Percentiles rank a stretch among this genome's conserved stretches.
Conservation (phyloP, 2,888 invertebrate species). For the Pyrrhia umbra region DNA sequence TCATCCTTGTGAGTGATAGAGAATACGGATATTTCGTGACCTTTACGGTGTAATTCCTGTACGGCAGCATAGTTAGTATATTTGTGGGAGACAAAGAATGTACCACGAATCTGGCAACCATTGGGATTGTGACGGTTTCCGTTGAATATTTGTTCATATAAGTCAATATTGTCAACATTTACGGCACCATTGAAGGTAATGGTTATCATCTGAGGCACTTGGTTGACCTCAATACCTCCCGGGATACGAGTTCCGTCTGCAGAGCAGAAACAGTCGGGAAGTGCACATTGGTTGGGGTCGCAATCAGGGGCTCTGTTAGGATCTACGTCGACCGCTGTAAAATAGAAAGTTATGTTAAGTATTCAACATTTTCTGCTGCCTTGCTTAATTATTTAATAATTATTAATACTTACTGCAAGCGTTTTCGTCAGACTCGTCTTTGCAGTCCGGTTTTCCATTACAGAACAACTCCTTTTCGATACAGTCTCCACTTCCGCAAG, state of each 20-base stretch:
- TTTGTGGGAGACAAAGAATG: slow-evolving; percentile 97
- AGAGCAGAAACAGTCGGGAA: slow-evolving; percentile 98
- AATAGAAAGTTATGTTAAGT: slow-evolving; percentile 26
- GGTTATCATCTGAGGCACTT: slow-evolving; percentile 98
- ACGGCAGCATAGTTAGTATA: slow-evolving; percentile 97
- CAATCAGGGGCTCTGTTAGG: slow-evolving; percentile 98
- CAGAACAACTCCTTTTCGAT: slow-evolving; percentile 97
- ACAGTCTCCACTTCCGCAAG: slow-evolving; percentile 98
- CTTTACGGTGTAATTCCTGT: slow-evolving; percentile 96
- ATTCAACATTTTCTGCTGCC: background rate
- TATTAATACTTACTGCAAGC: slow-evolving; percentile 95
- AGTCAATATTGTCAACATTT: slow-evolving; percentile 97
- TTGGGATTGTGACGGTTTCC: slow-evolving; percentile 96
- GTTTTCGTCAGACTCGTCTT: slow-evolving; percentile 98
- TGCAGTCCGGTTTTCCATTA: slow-evolving; percentile 97
- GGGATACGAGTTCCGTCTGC: slow-evolving; percentile 97
- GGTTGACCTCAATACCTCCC: slow-evolving; percentile 94
- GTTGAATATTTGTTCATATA: slow-evolving; percentile 97
- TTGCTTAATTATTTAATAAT: background rate
- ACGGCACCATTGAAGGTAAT: slow-evolving; percentile 98
- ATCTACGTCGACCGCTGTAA: slow-evolving; percentile 96
- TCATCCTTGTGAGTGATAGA: slow-evolving; percentile 98
- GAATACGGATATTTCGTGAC: slow-evolving; percentile 97
- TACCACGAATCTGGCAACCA: slow-evolving; percentile 96
- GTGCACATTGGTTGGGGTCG: slow-evolving; percentile 95